Evolutionary conservation across 2,797 vertebrate genomes (phyloP), one percentile per base, ranked within the genome.

Genomic region (Pempheris klunzingeri): DNA sequence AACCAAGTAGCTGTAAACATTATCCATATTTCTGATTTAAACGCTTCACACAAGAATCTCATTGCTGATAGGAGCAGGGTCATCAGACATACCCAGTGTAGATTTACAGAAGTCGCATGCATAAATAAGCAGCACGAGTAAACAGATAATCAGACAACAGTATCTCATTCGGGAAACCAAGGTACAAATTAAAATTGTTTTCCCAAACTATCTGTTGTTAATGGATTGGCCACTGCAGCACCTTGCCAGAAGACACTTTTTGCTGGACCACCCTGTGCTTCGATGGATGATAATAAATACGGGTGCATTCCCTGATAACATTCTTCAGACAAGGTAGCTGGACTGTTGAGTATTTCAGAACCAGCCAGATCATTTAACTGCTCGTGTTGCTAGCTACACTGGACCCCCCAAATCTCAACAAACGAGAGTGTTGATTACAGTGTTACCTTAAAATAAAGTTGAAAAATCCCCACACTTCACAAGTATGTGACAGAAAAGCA

Each of bases 281-380:
- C n/a, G 4, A n/a, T 38, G 28, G 14, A 54, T 55, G 24, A 58
- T 46, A 53, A 78, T 52, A 59, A 62, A 52, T 22, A 38, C 1
- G 5, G 46, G 10, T 61, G 30, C 5, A 5, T 49, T 64, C 14
- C 34, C n/a, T 38, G 20, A 68, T 46, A 44, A 18, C 32, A 15
- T 7, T 32, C 14, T 12, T 32, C 44, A 46, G 46, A 69, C 59
- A 52, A 50, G 38, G 26, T 41, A 14, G 5, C 39, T 28, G 15
- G 62, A 46, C 47, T 32, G 53, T 30, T 41, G 47, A 55, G 59
- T 43, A 36, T 14, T 69, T 65, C 10, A 26, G 53, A 73, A 59
- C 26, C n/a, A 50, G 22, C 5, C 13, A 8, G 9, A 62, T 32
- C 50, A 22, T 62, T 58, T 41, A 36, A 71, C 32, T 17, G 0